phyloP scores from a whole-genome alignment of 2,888 invertebrate genomes.

The Melanophora roralis region DNA sequence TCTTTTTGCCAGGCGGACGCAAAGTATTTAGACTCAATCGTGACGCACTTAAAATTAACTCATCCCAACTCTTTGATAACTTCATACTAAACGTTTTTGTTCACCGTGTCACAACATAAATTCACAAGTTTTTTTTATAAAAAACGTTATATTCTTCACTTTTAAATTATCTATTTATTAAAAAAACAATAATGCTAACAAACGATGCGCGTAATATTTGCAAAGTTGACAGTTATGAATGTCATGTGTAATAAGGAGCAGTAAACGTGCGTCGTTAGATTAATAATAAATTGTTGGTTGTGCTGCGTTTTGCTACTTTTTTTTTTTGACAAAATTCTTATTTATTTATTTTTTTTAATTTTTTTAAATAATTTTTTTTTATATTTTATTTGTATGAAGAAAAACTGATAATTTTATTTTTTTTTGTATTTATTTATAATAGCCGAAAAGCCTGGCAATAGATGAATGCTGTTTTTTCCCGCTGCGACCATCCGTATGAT shows the following conservation, averaged over 20 bases:
- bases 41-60: conserved; percentile 77
- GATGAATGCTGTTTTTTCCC: not conserved
- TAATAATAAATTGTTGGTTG: conserved; percentile 21
- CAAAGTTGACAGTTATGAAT: conserved; percentile 36
- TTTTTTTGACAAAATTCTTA: too few species aligned
- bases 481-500: conserved; percentile 13
- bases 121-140: conserved; percentile 34
- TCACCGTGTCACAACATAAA: conserved; percentile 56
- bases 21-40: conserved; percentile 74
- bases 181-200: too few species aligned
- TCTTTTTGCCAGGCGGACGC: conserved; percentile 72
- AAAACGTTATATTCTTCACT: not conserved
- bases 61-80: conserved; percentile 76
- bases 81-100: conserved; percentile 71
- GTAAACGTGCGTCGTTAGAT: conserved; percentile 9
- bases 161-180: conserved; percentile 2
- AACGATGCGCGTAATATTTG: conserved; percentile 23
- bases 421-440: not conserved
- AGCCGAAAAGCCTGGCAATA: not conserved
- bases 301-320: conserved; percentile 7
- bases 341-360: too few species aligned
- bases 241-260: conserved; percentile 31
- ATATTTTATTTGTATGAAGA: conserved; percentile 27
- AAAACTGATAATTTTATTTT: conserved; percentile 19
- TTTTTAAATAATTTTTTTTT: conserved; percentile 50